phyloP scores from a whole-genome alignment of 2,888 invertebrate genomes.

The Cheilosia pagana region DNA sequence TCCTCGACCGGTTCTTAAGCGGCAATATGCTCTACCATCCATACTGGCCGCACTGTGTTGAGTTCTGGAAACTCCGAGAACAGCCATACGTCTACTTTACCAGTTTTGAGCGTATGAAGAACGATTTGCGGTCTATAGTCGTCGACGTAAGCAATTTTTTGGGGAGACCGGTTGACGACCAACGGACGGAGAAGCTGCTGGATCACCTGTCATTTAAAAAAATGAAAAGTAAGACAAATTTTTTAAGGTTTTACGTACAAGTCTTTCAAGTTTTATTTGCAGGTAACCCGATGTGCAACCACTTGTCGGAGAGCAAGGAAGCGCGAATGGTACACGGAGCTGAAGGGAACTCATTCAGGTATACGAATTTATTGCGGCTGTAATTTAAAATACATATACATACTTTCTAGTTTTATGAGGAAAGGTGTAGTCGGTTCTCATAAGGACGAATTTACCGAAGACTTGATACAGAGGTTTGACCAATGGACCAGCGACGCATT shows the following conservation, averaged over 20 bases:
- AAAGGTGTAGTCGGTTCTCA: slow-evolving; percentile 29
- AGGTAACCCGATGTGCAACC: slow-evolving; percentile 41
- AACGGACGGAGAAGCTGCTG: slow-evolving; percentile 41
- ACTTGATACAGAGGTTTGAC: slow-evolving; percentile 13
- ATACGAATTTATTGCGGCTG: too few species aligned
- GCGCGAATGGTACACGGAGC: not conserved
- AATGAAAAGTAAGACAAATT: slow-evolving; percentile 61
- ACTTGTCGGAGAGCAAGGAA: not conserved
- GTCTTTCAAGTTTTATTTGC: too few species aligned
- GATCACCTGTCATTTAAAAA: slow-evolving; percentile 70
- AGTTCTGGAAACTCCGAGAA: slow-evolving; percentile 78
- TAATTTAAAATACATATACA: not conserved
- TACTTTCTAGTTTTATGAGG: slow-evolving; percentile 30
- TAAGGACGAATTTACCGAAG: slow-evolving; percentile 15
- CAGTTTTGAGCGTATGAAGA: slow-evolving; percentile 79
- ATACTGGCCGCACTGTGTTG: slow-evolving; percentile 77
- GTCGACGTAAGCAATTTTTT: slow-evolving; percentile 64
- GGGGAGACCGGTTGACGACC: slow-evolving; percentile 37
- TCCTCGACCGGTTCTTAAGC: slow-evolving; percentile 57
- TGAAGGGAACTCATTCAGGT: not conserved
- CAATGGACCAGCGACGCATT: slow-evolving; percentile 22
- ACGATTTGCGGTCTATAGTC: slow-evolving; percentile 75
- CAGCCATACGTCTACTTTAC: slow-evolving; percentile 77
- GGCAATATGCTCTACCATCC: slow-evolving; percentile 71
- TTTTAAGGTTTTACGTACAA: not conserved